These are phyloP conservation scores for Hippocampus abdominalis DNA, from an alignment of 2,113 vertebrate species.

Conservation along the genomic window DNA sequence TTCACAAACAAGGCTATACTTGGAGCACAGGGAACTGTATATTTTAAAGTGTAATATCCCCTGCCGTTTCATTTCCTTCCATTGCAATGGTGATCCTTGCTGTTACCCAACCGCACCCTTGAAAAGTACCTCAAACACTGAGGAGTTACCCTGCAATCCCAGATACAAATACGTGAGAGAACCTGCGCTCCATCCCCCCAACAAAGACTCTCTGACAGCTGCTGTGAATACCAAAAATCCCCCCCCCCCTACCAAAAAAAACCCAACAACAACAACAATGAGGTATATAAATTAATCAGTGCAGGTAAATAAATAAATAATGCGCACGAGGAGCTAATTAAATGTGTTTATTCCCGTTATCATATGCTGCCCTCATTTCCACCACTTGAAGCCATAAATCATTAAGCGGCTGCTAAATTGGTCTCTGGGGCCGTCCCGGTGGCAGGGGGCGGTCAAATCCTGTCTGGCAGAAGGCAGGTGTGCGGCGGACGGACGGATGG, in stretches of 20 bases:
- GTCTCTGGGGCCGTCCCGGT: constrained; percentile 79
- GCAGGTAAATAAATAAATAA: constrained; percentile 81
- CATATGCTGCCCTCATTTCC: constrained; percentile 87
- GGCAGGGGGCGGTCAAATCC: constrained; percentile 79
- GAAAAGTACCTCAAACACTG: constrained; percentile 57
- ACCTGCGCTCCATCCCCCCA: constrained; percentile 46
- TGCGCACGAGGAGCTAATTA: constrained; percentile 85
- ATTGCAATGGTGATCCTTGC: constrained; percentile 49
- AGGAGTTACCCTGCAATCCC: constrained; percentile 45
- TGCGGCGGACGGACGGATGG: constrained; percentile 78
- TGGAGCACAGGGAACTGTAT: constrained; percentile 66
- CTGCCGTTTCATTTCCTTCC: constrained; percentile 64
- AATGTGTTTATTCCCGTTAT: constrained; percentile 94
- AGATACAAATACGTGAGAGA: constrained; percentile 36
- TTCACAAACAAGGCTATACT: constrained; percentile 72
- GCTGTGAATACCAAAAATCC: constrained; percentile 73
- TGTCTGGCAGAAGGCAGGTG: constrained; percentile 84
- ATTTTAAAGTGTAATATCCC: constrained; percentile 72
- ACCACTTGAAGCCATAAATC: constrained; percentile 89
- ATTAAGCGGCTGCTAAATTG: constrained; percentile 93
- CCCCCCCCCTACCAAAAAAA: constrained; percentile 1
- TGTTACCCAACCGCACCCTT: constrained; percentile 50
- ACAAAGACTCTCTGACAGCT: constrained; percentile 75
- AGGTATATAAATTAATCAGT: constrained; percentile 77
- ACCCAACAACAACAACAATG: constrained; percentile 62